Percentiles rank a stretch among this genome's conserved stretches.
These are phyloP conservation scores for Melozone crissalis DNA, from an alignment of 2,113 vertebrate genomes.

Conservation along the genomic window DNA sequence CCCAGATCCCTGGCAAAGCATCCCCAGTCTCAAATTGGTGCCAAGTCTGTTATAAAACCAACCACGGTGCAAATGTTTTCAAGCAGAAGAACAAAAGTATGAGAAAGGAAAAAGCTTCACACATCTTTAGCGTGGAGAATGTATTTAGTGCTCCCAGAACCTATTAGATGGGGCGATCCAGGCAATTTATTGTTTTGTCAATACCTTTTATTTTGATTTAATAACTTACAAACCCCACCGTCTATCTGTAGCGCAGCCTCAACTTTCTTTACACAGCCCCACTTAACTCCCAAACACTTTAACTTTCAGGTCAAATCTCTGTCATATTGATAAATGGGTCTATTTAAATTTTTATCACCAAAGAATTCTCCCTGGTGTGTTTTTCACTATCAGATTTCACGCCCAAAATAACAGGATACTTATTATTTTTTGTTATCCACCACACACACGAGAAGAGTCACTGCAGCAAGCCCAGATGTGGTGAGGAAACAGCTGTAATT, in stretches of 20 bases:
- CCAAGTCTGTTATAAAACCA: neutral
- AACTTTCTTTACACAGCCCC: conserved; percentile 49
- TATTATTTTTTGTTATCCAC: conserved; percentile 31
- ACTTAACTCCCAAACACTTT: conserved; percentile 60
- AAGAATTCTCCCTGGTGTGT: conserved; percentile 54
- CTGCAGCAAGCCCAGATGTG: neutral
- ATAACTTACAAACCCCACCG: conserved; percentile 22
- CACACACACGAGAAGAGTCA: neutral
- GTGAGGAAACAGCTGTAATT: neutral
- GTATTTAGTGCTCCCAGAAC: conserved; percentile 18
- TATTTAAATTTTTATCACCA: conserved; percentile 67
- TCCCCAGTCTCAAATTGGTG: neutral
- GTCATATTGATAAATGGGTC: conserved; percentile 67
- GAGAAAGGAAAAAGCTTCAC: neutral
- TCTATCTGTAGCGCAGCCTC: neutral
- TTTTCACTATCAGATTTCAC: conserved; percentile 62
- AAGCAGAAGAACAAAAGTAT: neutral
- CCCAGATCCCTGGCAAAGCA: neutral
- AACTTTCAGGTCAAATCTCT: conserved; percentile 64
- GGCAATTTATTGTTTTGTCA: conserved; percentile 61
- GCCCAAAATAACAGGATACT: conserved; percentile 48
- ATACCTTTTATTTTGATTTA: conserved; percentile 64
- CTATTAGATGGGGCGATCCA: neutral
- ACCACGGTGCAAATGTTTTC: neutral
- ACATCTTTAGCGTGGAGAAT: neutral